Base-by-base conservation (phyloP, 2,888 invertebrate genomes). In the Caenorhabditis sp. region DNA sequence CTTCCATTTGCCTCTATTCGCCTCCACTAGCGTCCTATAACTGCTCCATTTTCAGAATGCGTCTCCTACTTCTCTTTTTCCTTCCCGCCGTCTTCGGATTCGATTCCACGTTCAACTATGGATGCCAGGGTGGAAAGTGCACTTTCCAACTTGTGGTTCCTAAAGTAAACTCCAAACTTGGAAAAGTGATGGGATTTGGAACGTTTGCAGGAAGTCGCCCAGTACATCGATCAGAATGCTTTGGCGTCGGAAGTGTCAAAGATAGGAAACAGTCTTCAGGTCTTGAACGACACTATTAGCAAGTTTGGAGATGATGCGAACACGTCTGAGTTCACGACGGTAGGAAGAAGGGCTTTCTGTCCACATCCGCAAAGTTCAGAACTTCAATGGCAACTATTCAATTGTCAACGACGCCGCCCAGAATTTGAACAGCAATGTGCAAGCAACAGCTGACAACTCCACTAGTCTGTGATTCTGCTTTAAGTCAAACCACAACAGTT, bases 161-260 rank as follows among this genome's bases (percentile, higher is more conserved):
- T 9, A 46, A 61, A 13, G 70, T 70, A 30, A 22, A 2, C 24
- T 15, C 32, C 8, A n/a, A 30, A 8, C 0, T 17, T 15, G 32
- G 13, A 22, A 52, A 27, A 52, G 22, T 13, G 9, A 22, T 26
- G 26, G 2, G 9, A 43, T 17, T 52, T 32, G n/a, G n/a, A n/a
- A n/a, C n/a, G n/a, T n/a, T n/a, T n/a, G n/a, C 27, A 70, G 70
- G 53, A 61, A 61, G 70, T 70, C 1, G 70, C 70, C 20, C 70
- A 61, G 27, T 45, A 20, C 13, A 61, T 70, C 32, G 53, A 70
- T 11, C 45, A 59, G 13, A 20, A 37, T 1, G 15, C 24, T 0
- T 26, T 70, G 17, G 27, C 15, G 7, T 15, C 5, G 15, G 61
- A 70, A 46, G 37, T 61, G 6, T 2, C n/a, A 1, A 24, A n/a